Evolutionary conservation across 2,797 vertebrate species (phyloP).

Genomic region (Rhinophrynus dorsalis): DNA sequence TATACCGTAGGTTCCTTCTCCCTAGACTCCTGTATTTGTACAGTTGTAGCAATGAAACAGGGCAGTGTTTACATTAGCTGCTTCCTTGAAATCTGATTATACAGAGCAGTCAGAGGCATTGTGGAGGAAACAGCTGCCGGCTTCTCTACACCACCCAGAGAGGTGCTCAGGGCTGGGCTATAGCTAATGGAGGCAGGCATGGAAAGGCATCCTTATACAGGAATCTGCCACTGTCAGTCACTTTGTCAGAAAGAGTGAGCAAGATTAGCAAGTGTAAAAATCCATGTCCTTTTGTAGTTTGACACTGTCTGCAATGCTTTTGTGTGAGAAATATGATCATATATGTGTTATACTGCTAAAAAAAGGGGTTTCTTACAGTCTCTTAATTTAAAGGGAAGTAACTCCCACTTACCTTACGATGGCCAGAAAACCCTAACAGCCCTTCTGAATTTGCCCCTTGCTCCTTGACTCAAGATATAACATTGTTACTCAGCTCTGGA

Average conservation of each 20-base stretch:
- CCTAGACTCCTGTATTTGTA: conserved; percentile 39
- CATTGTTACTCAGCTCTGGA: too few species aligned
- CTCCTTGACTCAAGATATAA: too few species aligned
- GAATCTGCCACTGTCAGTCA: conserved; percentile 32
- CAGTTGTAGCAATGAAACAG: conserved; percentile 30
- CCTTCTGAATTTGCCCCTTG: too few species aligned
- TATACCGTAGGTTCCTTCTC: too few species aligned
- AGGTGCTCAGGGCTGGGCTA: conserved; percentile 34
- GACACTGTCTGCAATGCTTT: too few species aligned
- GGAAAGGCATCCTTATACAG: conserved; percentile 18
- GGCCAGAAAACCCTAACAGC: too few species aligned
- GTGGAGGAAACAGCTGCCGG: conserved; percentile 6
- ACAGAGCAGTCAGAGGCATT: conserved; percentile 31
- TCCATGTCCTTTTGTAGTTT: too few species aligned
- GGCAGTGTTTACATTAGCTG: conserved; percentile 1
- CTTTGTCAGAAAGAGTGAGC: neutral
- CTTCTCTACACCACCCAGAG: conserved; percentile 9
- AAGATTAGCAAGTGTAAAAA: neutral
- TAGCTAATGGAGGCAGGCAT: conserved; percentile 22
- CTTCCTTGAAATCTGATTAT: conserved; percentile 40
- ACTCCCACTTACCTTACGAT: too few species aligned
- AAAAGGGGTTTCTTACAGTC: too few species aligned
- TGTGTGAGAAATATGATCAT: too few species aligned
- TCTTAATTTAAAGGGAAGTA: too few species aligned
- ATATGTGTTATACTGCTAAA: too few species aligned